These are phyloP conservation scores for Caenorhabditis zanzibari DNA, from an alignment of 2,888 invertebrate genomes.

Conservation along the genomic window DNA sequence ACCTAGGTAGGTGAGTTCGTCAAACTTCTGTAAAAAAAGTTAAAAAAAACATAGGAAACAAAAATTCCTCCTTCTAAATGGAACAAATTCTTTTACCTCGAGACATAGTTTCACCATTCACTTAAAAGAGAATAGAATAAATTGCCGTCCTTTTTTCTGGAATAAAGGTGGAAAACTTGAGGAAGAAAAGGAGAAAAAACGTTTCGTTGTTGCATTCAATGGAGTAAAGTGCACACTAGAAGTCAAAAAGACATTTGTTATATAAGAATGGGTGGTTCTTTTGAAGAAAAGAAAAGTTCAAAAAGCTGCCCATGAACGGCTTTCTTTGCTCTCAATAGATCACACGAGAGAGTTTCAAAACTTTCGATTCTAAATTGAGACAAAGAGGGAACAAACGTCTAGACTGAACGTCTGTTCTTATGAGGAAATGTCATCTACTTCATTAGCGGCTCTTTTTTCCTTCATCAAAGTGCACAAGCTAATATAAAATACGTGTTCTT, in stretches of 20 bases:
- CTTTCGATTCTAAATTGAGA: too few relatives aligned
- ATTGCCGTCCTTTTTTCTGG: slow-evolving; percentile 24
- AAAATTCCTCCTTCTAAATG: background rate
- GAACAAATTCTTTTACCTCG: slow-evolving; percentile 6
- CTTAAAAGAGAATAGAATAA: slow-evolving; percentile 21
- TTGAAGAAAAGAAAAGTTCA: slow-evolving; percentile 21
- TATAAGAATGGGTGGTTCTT: slow-evolving; percentile 14
- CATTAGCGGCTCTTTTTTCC: background rate
- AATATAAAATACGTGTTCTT: background rate
- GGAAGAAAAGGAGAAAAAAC: slow-evolving; percentile 6
- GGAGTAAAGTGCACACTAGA: slow-evolving; percentile 43
- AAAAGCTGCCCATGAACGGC: slow-evolving; percentile 25
- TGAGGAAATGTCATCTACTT: background rate
- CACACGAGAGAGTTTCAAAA: background rate
- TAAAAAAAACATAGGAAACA: too few relatives aligned
- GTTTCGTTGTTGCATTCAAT: slow-evolving; percentile 54
- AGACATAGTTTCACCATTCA: slow-evolving; percentile 1
- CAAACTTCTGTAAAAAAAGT: slow-evolving; percentile 18
- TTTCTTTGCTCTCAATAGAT: background rate
- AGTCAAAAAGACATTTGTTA: slow-evolving; percentile 44
- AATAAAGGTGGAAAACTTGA: slow-evolving; percentile 26
- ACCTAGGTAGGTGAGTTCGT: slow-evolving; percentile 16
- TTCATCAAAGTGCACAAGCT: background rate
- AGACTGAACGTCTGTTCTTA: background rate
- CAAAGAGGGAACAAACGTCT: too few relatives aligned